Evolutionary conservation across 1,140 invertebrate species (phyloP).

Genomic region (Goniozus legneri): DNA sequence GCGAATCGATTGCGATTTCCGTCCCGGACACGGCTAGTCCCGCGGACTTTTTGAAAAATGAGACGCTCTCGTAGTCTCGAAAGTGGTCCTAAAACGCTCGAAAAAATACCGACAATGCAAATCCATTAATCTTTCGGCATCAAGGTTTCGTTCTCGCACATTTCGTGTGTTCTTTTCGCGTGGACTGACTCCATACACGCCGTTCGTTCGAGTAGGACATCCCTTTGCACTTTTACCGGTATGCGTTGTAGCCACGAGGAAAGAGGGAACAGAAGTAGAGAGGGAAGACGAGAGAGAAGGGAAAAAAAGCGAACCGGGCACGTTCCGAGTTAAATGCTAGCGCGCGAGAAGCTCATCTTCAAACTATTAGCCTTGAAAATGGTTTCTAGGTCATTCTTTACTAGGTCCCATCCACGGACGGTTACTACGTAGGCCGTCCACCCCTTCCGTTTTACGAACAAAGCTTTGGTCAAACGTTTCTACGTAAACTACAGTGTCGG

Average conservation of each 20-base stretch:
- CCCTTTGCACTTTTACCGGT: conserved; percentile 35
- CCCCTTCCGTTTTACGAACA: too few species aligned
- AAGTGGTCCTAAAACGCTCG: conserved; percentile 42
- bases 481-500: too few species aligned
- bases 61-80: conserved; percentile 32
- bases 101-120: conserved; percentile 43
- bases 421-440: too few species aligned
- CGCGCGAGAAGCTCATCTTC: background rate
- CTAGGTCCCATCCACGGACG: too few species aligned
- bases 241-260: background rate
- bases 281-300: background rate
- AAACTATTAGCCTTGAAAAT: background rate
- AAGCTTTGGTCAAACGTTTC: too few species aligned
- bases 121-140: conserved; percentile 43
- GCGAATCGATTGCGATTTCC: conserved; percentile 39
- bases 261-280: background rate
- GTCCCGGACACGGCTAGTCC: conserved; percentile 7
- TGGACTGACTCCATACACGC: too few species aligned
- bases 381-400: too few species aligned
- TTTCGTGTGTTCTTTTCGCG: background rate
- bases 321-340: background rate
- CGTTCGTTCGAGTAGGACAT: conserved; percentile 17
- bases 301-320: background rate
- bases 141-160: conserved; percentile 13
- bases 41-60: conserved; percentile 42